These are phyloP conservation scores for Lanistes nyassanus DNA, from an alignment of 1,140 invertebrate genomes.

Conservation along the genomic window DNA sequence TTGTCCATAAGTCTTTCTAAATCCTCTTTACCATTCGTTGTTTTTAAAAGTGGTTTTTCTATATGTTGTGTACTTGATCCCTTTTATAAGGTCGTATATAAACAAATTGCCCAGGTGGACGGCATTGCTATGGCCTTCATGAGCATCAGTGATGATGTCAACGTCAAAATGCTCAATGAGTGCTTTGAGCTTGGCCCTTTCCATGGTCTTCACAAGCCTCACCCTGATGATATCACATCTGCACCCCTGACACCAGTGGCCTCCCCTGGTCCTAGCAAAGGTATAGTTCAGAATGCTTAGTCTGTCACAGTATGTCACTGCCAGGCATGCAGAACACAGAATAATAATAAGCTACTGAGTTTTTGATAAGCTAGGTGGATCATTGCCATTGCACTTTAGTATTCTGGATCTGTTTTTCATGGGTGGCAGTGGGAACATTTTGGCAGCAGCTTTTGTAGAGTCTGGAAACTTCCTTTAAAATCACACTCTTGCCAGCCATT, in stretches of 20 bases:
- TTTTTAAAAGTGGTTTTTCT: not conserved
- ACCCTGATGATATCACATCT: slow-evolving; percentile 51
- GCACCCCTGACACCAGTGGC: slow-evolving; percentile 48
- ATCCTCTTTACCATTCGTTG: not conserved
- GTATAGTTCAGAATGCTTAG: too few species aligned
- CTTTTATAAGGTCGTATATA: not conserved
- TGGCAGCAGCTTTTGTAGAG: too few species aligned
- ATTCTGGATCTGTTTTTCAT: too few species aligned
- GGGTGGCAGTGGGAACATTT: too few species aligned
- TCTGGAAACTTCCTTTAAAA: too few species aligned
- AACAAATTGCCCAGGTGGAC: slow-evolving; percentile 51
- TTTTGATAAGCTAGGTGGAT: too few species aligned
- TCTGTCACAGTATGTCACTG: not conserved
- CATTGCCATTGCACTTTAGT: too few species aligned
- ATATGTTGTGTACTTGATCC: not conserved
- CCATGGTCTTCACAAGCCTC: slow-evolving; percentile 70
- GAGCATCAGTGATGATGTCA: slow-evolving; percentile 74
- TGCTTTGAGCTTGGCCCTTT: slow-evolving; percentile 77
- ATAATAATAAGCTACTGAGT: too few species aligned
- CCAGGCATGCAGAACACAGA: not conserved
- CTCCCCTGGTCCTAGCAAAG: slow-evolving; percentile 31
- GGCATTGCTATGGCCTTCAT: slow-evolving; percentile 71
- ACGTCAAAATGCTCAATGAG: slow-evolving; percentile 74
- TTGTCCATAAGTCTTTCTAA: not conserved
- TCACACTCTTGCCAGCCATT: too few species aligned